phyloP scores from a whole-genome alignment of 2,888 invertebrate species.

The Plagiodera versicolora region DNA sequence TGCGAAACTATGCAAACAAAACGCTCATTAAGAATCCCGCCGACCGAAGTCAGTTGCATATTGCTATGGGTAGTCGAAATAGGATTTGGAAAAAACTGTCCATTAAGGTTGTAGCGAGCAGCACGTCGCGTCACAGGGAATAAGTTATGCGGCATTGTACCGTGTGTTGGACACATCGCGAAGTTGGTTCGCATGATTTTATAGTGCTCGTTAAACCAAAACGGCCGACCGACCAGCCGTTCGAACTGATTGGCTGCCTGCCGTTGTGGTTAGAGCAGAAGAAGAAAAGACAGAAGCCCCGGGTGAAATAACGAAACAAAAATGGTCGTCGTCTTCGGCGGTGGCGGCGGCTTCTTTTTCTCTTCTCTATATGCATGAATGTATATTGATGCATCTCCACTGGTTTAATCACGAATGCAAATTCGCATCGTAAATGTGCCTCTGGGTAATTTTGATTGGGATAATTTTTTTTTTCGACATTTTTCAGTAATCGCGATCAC shows the following conservation, averaged over 20 bases:
- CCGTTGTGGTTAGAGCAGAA: constrained; percentile 26
- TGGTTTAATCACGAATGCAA: constrained; percentile 33
- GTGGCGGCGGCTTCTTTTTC: background rate
- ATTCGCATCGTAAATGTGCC: constrained; percentile 29
- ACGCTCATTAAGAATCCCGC: too few species aligned
- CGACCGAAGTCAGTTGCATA: too few species aligned
- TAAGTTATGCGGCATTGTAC: background rate
- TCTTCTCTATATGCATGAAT: background rate
- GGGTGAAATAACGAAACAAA: constrained; percentile 31
- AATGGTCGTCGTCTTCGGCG: constrained; percentile 23
- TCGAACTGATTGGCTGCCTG: constrained; percentile 31
- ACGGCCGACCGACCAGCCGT: too few species aligned
- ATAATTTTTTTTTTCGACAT: background rate
- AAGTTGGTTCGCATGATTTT: constrained; percentile 16
- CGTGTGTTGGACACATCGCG: background rate
- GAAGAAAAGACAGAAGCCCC: constrained; percentile 30
- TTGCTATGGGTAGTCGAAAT: too few species aligned
- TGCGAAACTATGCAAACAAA: too few species aligned
- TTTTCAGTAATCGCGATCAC: background rate
- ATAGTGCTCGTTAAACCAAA: constrained; percentile 30
- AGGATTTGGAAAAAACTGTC: background rate
- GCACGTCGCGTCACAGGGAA: background rate
- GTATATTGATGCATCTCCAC: constrained; percentile 19
- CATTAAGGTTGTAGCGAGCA: background rate
- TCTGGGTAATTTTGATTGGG: constrained; percentile 13